Evolutionary conservation across 2,797 vertebrate genomes (phyloP).

Genomic region (Clarias pachynema): DNA sequence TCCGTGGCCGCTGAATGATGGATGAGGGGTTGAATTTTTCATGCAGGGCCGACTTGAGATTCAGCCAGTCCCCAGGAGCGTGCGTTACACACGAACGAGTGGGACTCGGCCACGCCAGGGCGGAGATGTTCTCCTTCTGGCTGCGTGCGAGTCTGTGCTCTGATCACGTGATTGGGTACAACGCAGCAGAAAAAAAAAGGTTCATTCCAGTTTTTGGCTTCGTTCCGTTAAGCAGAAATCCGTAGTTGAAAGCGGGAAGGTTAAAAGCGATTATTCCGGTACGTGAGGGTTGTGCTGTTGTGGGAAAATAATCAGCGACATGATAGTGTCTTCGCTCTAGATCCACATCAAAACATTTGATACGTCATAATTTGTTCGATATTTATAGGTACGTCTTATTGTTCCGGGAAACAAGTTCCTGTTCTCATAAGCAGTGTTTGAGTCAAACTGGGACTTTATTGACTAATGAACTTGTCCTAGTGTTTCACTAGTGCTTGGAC

Average conservation of each 20-base stretch:
- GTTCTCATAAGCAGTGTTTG: too few relatives aligned
- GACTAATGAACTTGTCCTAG: too few relatives aligned
- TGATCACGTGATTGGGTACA: not conserved
- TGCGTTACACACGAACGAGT: slow-evolving; percentile 6
- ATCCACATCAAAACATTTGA: too few relatives aligned
- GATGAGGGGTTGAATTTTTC: slow-evolving; percentile 45
- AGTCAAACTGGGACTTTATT: too few relatives aligned
- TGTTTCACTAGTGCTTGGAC: too few relatives aligned
- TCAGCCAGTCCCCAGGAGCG: slow-evolving; percentile 18
- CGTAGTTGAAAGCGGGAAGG: too few relatives aligned
- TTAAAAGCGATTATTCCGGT: not conserved
- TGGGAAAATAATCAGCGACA: not conserved
- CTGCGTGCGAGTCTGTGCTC: not conserved
- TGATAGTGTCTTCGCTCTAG: not conserved
- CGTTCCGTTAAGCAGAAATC: not conserved
- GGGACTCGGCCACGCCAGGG: slow-evolving; percentile 2
- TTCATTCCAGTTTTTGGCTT: not conserved
- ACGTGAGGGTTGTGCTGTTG: not conserved
- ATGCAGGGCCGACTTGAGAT: slow-evolving; percentile 24
- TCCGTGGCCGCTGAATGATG: slow-evolving; percentile 30
- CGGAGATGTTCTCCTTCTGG: slow-evolving; percentile 3
- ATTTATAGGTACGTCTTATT: too few relatives aligned
- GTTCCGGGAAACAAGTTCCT: too few relatives aligned
- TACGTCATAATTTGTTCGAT: too few relatives aligned
- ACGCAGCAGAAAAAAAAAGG: not conserved